Base-by-base conservation (phyloP, 2,797 vertebrate genomes). In the Taenioides sp. region DNA sequence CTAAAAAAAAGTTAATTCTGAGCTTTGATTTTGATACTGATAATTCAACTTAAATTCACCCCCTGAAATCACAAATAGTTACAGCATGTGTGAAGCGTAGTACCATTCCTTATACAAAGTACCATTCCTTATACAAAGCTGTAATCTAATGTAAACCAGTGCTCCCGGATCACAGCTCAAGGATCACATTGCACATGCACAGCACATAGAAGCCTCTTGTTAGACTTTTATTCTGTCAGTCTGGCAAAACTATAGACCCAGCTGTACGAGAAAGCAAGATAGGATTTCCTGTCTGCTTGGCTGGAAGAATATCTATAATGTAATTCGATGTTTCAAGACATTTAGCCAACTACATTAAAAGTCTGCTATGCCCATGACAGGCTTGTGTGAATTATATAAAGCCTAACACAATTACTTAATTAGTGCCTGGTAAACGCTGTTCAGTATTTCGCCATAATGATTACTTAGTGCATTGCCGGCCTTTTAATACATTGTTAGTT, bases 171-270 rank as follows among this genome's bases (percentile, higher is more conserved):
- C 34, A 78, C 3, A 4, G 73, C 68, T 77, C 67, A 74, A 37
- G 70, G 68, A 60, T 28, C 1, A 65, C 58, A 40, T 23, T 23
- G 28, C 66, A 25, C 27, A 50, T 14, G 2, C 47, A 20, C 58
- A 69, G 17, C 58, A 75, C 68, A 73, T 20, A 9, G 4, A 47
- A 20, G n/a, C n/a, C 69, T 67, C 72, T 65, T 74, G 70, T 69
- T 70, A 65, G 65, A 62, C 63, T 23, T 14, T 16, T 49, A 65
- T 67, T 78, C 52, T 83, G 85, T 84, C 81, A 86, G 84, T 78
- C 65, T 74, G 20, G 62, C 78, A 72, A 60, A 87, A 88, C 66
- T 74, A 50, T 14, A 75, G 77, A 61, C 28, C 77, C 80, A 85
- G 72, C 75, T 75, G 50, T 18, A 58, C 43, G 34, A 55, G 60